These are phyloP conservation scores for Drosophila repletoides DNA, from an alignment of 1,140 invertebrate genomes.

Conservation along the genomic window DNA sequence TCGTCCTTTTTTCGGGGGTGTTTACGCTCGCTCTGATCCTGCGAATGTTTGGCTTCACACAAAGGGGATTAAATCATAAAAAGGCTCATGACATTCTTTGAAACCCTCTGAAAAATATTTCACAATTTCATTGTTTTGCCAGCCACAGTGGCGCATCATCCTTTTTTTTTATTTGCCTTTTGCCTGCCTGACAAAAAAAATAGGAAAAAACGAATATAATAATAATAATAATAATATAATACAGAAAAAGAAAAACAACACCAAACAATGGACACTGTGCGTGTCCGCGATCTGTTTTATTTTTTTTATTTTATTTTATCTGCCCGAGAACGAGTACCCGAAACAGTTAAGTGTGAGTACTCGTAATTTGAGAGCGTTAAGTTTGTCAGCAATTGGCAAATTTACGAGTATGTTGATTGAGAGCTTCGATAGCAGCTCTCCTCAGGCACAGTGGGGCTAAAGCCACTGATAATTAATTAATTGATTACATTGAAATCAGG, in stretches of 20 bases:
- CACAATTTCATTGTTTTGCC: constrained; percentile 73
- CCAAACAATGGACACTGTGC: not conserved
- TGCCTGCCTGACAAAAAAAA: constrained; percentile 47
- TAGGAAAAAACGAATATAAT: constrained; percentile 9
- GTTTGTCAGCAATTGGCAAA: constrained; percentile 60
- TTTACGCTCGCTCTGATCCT: constrained; percentile 42
- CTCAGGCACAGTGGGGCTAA: not conserved
- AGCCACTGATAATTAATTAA: not conserved
- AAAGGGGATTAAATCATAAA: constrained; percentile 72
- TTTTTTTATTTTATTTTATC: constrained; percentile 16
- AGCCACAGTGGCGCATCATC: constrained; percentile 65
- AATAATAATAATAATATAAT: not conserved
- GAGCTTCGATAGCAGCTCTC: constrained; percentile 38
- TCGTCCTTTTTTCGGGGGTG: constrained; percentile 42
- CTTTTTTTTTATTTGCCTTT: constrained; percentile 2
- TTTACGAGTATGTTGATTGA: constrained; percentile 64
- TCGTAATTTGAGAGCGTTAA: constrained; percentile 42
- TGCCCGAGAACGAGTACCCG: constrained; percentile 4
- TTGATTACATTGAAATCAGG: too few relatives aligned
- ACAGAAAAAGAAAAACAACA: not conserved
- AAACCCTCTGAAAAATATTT: constrained; percentile 39
- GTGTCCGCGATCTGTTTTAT: constrained; percentile 21
- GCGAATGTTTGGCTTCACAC: constrained; percentile 70
- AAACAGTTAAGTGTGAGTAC: constrained; percentile 6
- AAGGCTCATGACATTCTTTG: constrained; percentile 52